Conservation (phyloP, 2,797 vertebrate genomes). For the Tadarida brasiliensis region DNA sequence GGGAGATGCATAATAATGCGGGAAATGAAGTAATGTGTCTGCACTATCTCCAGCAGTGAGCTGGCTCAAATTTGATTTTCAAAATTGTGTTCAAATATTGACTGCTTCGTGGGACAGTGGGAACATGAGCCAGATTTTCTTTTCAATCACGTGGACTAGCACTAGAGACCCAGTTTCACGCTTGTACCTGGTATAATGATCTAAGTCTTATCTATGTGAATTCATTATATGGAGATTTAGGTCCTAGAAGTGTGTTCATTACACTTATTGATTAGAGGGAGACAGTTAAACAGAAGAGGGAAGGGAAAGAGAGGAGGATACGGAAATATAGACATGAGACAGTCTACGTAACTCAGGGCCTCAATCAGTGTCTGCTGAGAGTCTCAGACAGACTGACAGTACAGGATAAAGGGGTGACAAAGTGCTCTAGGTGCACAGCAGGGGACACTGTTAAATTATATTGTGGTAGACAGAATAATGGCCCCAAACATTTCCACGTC, state of each 20-base stretch:
- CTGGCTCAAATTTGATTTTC: conserved; percentile 43
- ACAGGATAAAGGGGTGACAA: not conserved
- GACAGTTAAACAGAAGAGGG: not conserved
- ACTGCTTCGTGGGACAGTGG: not conserved
- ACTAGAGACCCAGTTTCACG: not conserved
- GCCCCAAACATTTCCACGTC: not conserved
- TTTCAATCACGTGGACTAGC: not conserved
- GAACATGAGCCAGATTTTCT: not conserved
- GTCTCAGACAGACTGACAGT: not conserved
- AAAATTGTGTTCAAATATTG: conserved; percentile 59
- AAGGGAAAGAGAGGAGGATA: not conserved
- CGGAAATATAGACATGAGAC: not conserved
- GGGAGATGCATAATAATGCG: conserved; percentile 39
- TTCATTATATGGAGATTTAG: not conserved
- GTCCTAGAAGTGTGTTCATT: not conserved
- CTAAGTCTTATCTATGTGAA: not conserved
- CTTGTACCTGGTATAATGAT: not conserved
- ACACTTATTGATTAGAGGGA: not conserved
- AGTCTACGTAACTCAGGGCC: not conserved
- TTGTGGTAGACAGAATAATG: not conserved
- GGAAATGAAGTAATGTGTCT: not conserved
- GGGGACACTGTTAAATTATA: not conserved
- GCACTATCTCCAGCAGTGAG: not conserved
- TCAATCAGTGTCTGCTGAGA: not conserved
- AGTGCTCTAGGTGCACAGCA: not conserved